These are phyloP conservation scores for Cantharis nigra DNA, from an alignment of 2,888 invertebrate genomes.

Conservation along the genomic window DNA sequence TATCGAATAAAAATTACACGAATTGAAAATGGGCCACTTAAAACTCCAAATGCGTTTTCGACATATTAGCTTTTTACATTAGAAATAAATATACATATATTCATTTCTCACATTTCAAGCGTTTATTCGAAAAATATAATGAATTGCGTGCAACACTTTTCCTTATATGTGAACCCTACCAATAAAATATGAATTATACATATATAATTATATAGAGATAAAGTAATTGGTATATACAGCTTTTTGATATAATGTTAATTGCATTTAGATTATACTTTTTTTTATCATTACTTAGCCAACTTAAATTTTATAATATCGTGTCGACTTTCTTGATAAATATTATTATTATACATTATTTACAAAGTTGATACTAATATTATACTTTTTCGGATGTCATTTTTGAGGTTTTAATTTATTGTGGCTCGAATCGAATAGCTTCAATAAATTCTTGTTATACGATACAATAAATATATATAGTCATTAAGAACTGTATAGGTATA, in stretches of 20 bases:
- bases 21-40: not conserved
- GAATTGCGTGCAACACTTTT: not conserved
- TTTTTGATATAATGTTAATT: not conserved
- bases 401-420: not conserved
- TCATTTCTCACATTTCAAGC: not conserved
- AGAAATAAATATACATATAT: not conserved
- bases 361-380: not conserved
- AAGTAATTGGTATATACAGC: not conserved
- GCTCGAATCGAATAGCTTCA: conserved; percentile 9
- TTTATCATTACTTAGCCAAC: not conserved
- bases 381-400: not conserved
- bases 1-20: not conserved
- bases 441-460: conserved; percentile 24
- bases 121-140: not conserved
- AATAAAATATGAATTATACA: not conserved
- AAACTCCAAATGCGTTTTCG: not conserved
- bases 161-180: not conserved
- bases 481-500: conserved; percentile 26
- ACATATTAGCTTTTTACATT: not conserved
- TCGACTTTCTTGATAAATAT: not conserved
- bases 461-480: conserved; percentile 24
- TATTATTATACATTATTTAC: not conserved
- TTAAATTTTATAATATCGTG: not conserved
- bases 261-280: not conserved
- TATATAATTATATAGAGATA: not conserved